Evolutionary conservation across 2,113 vertebrate species (phyloP), one percentile per base, ranked within the genome.

Genomic region (Ardeotis arabs): DNA sequence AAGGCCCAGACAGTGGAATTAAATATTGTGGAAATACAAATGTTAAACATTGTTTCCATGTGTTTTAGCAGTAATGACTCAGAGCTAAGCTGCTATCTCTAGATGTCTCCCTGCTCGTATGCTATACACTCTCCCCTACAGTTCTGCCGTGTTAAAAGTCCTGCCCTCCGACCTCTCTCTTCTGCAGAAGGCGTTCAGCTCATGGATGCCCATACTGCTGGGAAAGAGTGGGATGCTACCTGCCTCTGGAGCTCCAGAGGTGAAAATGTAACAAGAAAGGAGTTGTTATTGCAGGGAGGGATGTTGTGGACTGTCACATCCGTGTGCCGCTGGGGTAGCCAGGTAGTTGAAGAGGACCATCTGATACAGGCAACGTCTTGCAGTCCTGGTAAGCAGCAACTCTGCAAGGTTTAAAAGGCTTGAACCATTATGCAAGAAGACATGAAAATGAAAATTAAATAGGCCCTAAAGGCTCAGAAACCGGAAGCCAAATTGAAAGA

Each of bases 31-130:
- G 75, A 90, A 94, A 88, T 60, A 55, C 18, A 63, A 84, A 68
- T 13, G 16, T 84, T 93, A 73, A 94, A 80, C 59, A 67, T 52
- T 74, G 21, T 94, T 96, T 97, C 95, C 52, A 18, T 52, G 59
- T 78, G 47, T 92, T 96, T 90, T 81, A 55, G 72, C 59, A 66
- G 59, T 59, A 96, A 62, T 84, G 87, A 95, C 55, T 96, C 92
- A 92, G 82, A 95, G 37, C 47, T 67, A 55, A 83, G 55, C 14
- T 52, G 59, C 12, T 85, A 4, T 73, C 66, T 81, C 29, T 85
- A 45, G 56, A 90, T 41, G 24, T 64, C 56, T 91, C 55, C 24
- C 49, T 77, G 45, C 31, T 59, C 22, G n/a, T 35, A 11, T 18
- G 41, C 33, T 56, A 13, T 24, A 67, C 77, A 52, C 31, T 29